phyloP scores from a whole-genome alignment of 2,113 vertebrate genomes.

The Tilapia sparmanii region DNA sequence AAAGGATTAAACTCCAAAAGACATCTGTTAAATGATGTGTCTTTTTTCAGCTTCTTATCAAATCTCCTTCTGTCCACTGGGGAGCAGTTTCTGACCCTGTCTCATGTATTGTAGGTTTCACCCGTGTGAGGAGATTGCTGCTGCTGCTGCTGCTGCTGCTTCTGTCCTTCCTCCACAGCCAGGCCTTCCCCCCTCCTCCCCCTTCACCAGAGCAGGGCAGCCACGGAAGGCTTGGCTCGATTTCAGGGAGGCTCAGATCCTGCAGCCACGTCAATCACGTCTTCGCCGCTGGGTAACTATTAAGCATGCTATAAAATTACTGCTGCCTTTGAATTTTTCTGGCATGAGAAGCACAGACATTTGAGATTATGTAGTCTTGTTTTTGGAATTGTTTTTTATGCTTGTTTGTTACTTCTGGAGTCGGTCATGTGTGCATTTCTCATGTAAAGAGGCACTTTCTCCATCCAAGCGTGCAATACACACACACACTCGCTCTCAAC shows the following conservation, averaged over 20 bases:
- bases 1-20: conserved; percentile 39
- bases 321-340: not conserved
- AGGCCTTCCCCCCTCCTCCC: not conserved
- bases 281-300: conserved; percentile 75
- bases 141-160: not conserved
- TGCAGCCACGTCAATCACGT: conserved; percentile 73
- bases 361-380: not conserved
- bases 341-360: not conserved
- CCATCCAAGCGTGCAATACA: conserved; percentile 19
- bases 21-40: conserved; percentile 48
- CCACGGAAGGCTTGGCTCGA: conserved; percentile 44
- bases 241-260: conserved; percentile 60
- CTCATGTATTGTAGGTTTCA: conserved; percentile 46
- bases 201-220: conserved; percentile 6
- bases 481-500: not conserved
- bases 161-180: conserved; percentile 5
- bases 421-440: conserved; percentile 26
- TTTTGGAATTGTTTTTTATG: not conserved
- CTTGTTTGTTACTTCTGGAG: conserved; percentile 28
- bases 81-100: conserved; percentile 41
- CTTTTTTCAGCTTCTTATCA: conserved; percentile 37
- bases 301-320: not conserved
- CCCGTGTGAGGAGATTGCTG: conserved; percentile 11
- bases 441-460: conserved; percentile 33
- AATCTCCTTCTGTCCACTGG: conserved; percentile 15